Percentiles rank a stretch among this genome's conserved stretches.
These are phyloP conservation scores for Hyaena hyaena DNA, from an alignment of 2,113 vertebrate genomes.

Conservation along the genomic window DNA sequence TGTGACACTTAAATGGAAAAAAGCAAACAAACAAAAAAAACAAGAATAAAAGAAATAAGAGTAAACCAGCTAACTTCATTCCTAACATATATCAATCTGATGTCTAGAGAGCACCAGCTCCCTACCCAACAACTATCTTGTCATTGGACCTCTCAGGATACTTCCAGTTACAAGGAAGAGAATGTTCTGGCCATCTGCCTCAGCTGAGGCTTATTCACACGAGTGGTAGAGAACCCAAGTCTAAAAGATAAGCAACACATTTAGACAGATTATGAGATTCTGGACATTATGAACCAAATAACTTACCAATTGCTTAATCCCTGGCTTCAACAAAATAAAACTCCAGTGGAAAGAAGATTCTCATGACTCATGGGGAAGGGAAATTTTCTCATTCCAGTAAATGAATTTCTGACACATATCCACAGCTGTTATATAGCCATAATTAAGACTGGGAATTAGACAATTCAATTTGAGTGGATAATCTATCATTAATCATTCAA, in stretches of 20 bases:
- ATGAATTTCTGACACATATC: conserved; percentile 46
- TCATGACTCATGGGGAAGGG: conserved; percentile 62
- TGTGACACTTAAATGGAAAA: neutral
- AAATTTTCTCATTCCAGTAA: conserved; percentile 75
- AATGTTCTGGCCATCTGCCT: neutral
- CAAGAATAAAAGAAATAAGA: neutral
- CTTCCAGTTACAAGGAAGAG: neutral
- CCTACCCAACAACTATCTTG: neutral
- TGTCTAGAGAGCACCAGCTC: neutral
- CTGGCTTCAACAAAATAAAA: conserved; percentile 68
- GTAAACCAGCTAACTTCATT: neutral
- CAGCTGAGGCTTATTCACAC: neutral
- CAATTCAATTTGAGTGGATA: neutral
- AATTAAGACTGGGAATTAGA: neutral
- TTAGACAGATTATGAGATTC: conserved; percentile 28
- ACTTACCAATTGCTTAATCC: conserved; percentile 58
- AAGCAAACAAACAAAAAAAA: neutral
- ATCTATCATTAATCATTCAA: conserved; percentile 1
- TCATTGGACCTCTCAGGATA: neutral
- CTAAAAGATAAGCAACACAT: neutral
- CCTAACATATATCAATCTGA: neutral
- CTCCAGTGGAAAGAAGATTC: conserved; percentile 48
- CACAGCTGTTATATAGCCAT: conserved; percentile 44
- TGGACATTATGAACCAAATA: neutral
- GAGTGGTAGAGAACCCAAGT: neutral